A percentile compares a stretch with the other conserved stretches of the same genome.
These are phyloP conservation scores for Heliconius cydno DNA, from an alignment of 2,888 invertebrate species.

Conservation along the genomic window DNA sequence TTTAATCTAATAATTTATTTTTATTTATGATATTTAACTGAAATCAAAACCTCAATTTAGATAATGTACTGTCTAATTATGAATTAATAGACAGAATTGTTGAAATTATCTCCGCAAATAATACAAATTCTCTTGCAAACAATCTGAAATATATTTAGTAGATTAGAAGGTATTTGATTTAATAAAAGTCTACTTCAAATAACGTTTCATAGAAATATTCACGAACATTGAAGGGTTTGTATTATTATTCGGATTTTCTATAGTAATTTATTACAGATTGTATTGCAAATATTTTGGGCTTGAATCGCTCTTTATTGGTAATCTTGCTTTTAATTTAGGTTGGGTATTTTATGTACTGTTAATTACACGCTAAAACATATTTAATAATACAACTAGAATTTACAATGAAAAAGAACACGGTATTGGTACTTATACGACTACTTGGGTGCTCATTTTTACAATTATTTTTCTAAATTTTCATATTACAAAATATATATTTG, in stretches of 20 bases:
- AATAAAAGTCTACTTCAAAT: conserved; percentile 21
- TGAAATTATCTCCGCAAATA: too few species aligned
- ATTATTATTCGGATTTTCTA: neutral
- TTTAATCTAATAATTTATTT: neutral
- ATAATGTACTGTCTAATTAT: conserved; percentile 10
- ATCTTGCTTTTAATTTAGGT: neutral
- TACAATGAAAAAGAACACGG: too few species aligned
- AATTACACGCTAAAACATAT: neutral
- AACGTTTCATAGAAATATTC: conserved; percentile 13
- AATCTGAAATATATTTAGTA: conserved; percentile 18
- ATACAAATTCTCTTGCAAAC: conserved; percentile 21
- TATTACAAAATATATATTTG: too few species aligned
- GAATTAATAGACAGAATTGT: neutral
- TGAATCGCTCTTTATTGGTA: neutral
- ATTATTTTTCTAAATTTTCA: too few species aligned
- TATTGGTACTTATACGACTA: too few species aligned
- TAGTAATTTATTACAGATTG: neutral
- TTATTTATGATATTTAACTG: neutral
- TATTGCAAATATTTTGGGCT: conserved; percentile 1
- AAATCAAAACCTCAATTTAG: neutral
- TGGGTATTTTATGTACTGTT: neutral
- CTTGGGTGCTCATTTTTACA: too few species aligned
- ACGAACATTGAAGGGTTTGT: conserved; percentile 3
- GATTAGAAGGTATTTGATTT: conserved; percentile 15
- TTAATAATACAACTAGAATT: neutral